Percentiles rank a stretch among this genome's conserved stretches.
phyloP scores from a whole-genome alignment of 2,888 invertebrate genomes.

The Chrysodeixis includens region DNA sequence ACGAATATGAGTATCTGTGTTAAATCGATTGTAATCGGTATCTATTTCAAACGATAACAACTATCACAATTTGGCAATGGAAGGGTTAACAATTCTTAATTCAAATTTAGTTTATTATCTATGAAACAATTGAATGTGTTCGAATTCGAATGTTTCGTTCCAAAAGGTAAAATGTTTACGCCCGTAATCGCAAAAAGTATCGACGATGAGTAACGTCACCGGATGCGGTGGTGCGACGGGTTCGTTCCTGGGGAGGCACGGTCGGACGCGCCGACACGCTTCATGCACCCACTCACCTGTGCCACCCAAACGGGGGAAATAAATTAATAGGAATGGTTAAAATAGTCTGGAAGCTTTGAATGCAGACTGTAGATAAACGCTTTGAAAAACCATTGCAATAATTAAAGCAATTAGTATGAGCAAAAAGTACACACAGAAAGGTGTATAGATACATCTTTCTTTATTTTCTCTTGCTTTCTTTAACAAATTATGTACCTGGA shows the following conservation, averaged over 20 bases:
- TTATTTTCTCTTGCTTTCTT: not conserved
- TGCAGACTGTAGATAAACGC: not conserved
- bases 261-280: constrained; percentile 77
- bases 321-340: constrained; percentile 36
- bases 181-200: constrained; percentile 53
- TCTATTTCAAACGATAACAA: constrained; percentile 27
- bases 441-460: no score
- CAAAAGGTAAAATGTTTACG: not conserved
- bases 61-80: constrained; percentile 18
- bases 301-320: constrained; percentile 42
- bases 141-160: not conserved
- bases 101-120: constrained; percentile 12
- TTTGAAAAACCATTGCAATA: not conserved
- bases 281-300: constrained; percentile 59
- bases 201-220: constrained; percentile 65
- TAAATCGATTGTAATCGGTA: constrained; percentile 13
- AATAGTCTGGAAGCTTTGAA: not conserved
- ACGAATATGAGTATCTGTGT: constrained; percentile 20
- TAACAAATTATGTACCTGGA: not conserved
- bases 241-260: constrained; percentile 77
- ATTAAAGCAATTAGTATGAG: no score
- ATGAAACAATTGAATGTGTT: constrained; percentile 1
- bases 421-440: no score
- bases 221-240: constrained; percentile 72
- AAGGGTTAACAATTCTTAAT: constrained; percentile 30